Evolutionary conservation across 37 sponge, comb jelly and placozoan genomes (phyloP).

Genomic region (Aplysina aerophoba): DNA sequence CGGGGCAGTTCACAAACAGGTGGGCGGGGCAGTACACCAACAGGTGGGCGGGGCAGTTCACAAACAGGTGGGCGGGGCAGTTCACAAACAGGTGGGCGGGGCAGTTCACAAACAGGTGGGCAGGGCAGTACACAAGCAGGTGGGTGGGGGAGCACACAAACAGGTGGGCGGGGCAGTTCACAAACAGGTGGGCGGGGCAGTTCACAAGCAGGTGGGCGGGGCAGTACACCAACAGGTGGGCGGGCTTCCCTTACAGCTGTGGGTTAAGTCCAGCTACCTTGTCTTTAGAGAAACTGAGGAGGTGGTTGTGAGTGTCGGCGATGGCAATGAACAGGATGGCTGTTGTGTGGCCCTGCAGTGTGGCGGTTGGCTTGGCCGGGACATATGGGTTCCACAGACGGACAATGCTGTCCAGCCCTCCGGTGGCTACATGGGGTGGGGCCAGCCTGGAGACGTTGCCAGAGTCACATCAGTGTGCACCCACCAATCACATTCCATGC

Average conservation of each 20-base stretch:
- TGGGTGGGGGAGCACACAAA: too few relatives aligned
- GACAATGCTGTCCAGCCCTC: slow-evolving; percentile 83
- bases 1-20: too few relatives aligned
- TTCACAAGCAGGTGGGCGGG: background rate
- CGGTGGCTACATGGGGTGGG: slow-evolving; percentile 87
- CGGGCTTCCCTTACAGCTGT: too few relatives aligned
- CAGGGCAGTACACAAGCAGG: background rate
- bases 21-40: too few relatives aligned
- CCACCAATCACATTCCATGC: slow-evolving; percentile 84
- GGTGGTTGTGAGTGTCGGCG: slow-evolving; percentile 53
- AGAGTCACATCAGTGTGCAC: background rate
- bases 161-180: too few relatives aligned
- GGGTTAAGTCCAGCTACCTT: slow-evolving; percentile 45
- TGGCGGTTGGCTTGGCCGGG: slow-evolving; percentile 75
- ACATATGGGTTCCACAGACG: slow-evolving; percentile 92
- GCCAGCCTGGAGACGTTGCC: background rate
- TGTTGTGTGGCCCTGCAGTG: slow-evolving; percentile 76
- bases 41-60: background rate
- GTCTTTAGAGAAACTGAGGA: slow-evolving; percentile 89
- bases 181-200: background rate
- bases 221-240: too few relatives aligned
- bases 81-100: too few relatives aligned
- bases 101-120: too few relatives aligned
- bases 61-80: background rate
- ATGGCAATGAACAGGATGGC: slow-evolving; percentile 82